Evolutionary conservation across 2,888 invertebrate species (phyloP).

Genomic region (Pyralis farinalis): DNA sequence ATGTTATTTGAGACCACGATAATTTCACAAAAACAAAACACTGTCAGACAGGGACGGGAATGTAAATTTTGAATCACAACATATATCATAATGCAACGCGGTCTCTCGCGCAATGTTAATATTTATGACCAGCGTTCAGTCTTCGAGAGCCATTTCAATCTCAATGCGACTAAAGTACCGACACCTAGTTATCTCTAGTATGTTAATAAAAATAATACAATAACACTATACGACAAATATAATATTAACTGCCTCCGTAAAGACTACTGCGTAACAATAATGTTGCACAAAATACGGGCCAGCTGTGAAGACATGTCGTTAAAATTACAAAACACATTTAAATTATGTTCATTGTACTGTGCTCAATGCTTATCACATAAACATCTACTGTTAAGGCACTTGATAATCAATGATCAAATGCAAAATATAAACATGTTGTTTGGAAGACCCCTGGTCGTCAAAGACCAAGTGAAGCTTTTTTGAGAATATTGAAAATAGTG

Average conservation of each 20-base stretch:
- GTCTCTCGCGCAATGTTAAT: conserved; percentile 14
- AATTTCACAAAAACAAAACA: conserved; percentile 38
- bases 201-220: conserved; percentile 6
- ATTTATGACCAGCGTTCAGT: conserved; percentile 50
- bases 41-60: conserved; percentile 48
- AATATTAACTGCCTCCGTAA: too few relatives aligned
- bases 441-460: too few relatives aligned
- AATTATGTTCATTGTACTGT: conserved; percentile 51
- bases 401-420: background rate
- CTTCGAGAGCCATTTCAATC: conserved; percentile 40
- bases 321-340: conserved; percentile 21
- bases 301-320: too few relatives aligned
- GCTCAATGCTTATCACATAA: background rate
- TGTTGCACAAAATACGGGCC: too few relatives aligned
- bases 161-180: background rate
- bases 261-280: too few relatives aligned
- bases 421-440: background rate
- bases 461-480: too few relatives aligned
- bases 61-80: conserved; percentile 60
- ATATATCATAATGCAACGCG: too few relatives aligned
- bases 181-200: too few relatives aligned
- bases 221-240: too few relatives aligned
- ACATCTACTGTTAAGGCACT: conserved; percentile 5
- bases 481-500: too few relatives aligned
- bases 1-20: conserved; percentile 57